A percentile compares a stretch with the other conserved stretches of the same genome.
Conservation (phyloP, 2,888 invertebrate genomes). For the Therioaphis trifolii region DNA sequence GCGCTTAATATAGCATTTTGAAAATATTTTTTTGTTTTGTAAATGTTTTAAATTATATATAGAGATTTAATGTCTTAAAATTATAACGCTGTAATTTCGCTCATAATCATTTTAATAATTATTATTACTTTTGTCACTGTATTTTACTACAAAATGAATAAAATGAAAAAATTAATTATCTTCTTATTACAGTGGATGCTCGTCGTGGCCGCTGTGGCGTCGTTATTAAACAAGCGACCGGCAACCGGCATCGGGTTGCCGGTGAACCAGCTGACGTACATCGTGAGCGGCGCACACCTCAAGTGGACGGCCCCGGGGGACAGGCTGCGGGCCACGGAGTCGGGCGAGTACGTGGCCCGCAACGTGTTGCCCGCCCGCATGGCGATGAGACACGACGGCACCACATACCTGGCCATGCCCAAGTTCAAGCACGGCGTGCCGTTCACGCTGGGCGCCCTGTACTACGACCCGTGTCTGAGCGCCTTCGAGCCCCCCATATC, state of each 20-base stretch:
- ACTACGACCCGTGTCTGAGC: conserved; percentile 39
- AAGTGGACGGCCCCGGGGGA: conserved; percentile 33
- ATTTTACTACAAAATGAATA: too few species aligned
- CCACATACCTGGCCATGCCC: conserved; percentile 42
- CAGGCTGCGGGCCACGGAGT: conserved; percentile 20
- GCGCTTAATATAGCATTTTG: too few species aligned
- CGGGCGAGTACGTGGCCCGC: conserved; percentile 44
- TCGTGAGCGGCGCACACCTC: conserved; percentile 44
- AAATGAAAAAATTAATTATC: too few species aligned
- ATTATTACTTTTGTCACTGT: too few species aligned
- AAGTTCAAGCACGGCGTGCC: conserved; percentile 15
- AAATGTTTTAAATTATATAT: too few species aligned
- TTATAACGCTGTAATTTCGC: too few species aligned
- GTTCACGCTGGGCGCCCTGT: conserved; percentile 43
- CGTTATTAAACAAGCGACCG: background rate
- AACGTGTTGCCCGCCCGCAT: conserved; percentile 47
- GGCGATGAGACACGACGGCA: conserved; percentile 44
- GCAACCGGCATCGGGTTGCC: conserved; percentile 13
- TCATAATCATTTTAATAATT: too few species aligned
- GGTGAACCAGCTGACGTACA: background rate
- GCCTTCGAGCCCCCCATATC: conserved; percentile 26
- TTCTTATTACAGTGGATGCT: background rate
- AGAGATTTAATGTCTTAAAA: too few species aligned
- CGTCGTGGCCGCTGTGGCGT: background rate
- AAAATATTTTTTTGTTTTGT: too few species aligned